Base-by-base conservation (phyloP, 2,888 invertebrate genomes). In the Ormia ochracea region DNA sequence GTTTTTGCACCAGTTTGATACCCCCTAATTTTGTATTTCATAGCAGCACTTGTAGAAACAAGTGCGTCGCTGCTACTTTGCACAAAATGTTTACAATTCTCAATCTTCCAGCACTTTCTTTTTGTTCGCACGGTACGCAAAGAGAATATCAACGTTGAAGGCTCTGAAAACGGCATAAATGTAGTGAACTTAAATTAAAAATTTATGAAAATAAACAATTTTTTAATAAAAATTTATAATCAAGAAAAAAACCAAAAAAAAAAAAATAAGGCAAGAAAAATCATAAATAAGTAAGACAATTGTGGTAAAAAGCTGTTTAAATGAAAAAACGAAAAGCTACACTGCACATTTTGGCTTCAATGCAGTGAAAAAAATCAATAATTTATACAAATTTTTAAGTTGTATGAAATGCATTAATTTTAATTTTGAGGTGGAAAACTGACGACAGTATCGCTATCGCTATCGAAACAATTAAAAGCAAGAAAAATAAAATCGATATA, bases 321-420 rank as follows among this genome's bases (percentile, higher is more conserved):
- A 12, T 12, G 21, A 3, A 7, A 19, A 19, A 33, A 33, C 26
- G 7, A 31, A 41, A 10, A 31, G n/a, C n/a, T 26, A 7, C n/a
- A 58, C 38, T 38, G 14, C 33, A 12, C 54, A 31, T 45, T 14
- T 43, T 10, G 3, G 31, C 26, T 36, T 9, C 10, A 38, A 26
- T 7, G 28, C 28, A 54, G 36, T 23, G 36, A 23, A 61, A 78
- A 73, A 74, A 78, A 78, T 78, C 74, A 45, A 78, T 78, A 78
- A 52, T 58, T 43, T 43, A 58, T 28, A 52, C 36, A 66, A 50
- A 68, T 19, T 72, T 56, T 21, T 59, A 50, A 14, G 33, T n/a
- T n/a, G 23, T 68, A 23, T 38, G 4, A 14, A 23, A 14, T n/a
- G 26, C 45, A 68, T 45, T 54, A 58, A 19, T 61, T 52, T 28